These are phyloP conservation scores for Carcharodon carcharias DNA, from an alignment of 2,797 vertebrate genomes.

Conservation along the genomic window DNA sequence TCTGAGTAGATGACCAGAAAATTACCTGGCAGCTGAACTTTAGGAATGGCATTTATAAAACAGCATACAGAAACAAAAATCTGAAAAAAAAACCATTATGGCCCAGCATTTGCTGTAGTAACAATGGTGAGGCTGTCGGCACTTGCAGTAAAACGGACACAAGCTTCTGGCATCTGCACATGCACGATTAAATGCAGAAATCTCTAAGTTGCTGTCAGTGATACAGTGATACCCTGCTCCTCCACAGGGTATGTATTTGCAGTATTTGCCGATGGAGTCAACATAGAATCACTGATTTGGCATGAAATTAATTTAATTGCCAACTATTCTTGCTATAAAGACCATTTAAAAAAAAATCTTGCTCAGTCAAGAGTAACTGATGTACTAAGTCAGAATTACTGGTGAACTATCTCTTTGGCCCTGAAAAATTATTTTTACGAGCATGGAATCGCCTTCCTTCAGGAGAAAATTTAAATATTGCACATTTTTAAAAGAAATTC, in stretches of 20 bases:
- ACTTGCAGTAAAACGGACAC: too few species aligned
- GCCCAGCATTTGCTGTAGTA: too few species aligned
- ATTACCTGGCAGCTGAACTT: background rate
- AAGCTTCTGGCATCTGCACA: too few species aligned
- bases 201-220: background rate
- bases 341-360: background rate
- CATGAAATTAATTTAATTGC: background rate
- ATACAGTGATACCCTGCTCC: too few species aligned
- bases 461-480: background rate
- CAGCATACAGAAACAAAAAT: background rate
- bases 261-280: background rate
- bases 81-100: background rate
- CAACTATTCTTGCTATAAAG: background rate
- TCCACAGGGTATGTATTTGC: too few species aligned
- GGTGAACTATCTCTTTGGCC: too few species aligned
- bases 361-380: too few species aligned
- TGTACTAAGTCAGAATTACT: too few species aligned
- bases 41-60: background rate
- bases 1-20: background rate
- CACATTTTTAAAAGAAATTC: background rate
- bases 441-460: background rate
- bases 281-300: background rate
- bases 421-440: too few species aligned
- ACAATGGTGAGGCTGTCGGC: too few species aligned
- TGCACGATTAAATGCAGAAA: background rate